Base-by-base conservation (phyloP, 2,888 invertebrate species). In the Melipona beecheii region DNA sequence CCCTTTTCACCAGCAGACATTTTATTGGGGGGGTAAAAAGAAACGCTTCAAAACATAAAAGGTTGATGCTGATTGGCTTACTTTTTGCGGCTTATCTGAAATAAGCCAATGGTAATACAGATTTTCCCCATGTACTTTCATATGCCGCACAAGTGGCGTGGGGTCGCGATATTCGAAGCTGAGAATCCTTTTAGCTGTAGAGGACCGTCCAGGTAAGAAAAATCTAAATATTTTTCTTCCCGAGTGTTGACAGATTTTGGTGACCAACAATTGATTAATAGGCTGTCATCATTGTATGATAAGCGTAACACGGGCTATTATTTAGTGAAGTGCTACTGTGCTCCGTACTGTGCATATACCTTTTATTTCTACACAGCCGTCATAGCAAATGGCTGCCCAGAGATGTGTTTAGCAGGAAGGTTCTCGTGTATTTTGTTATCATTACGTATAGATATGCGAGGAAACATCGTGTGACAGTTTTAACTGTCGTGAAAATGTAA, bases 91-190 rank as follows among this genome's bases (percentile, higher is more conserved):
- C 95, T 95, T 95, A 94, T 96, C 96, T 94, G 94, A 96, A 96
- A 94, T 94, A 92, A 92, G 92, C 96, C 96, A 96, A 96, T 96
- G 90, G 93, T 89, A 92, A 91, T 84, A 87, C 84, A 90, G 92
- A 92, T 92, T 93, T 93, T 94, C 93, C 93, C 92, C 92, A 92
- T 94, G 92, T 95, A 94, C 95, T 95, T 94, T 95, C 95, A 95
- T 95, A 95, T 95, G 95, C 95, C 95, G 95, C 95, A 95, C 95
- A 95, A 96, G 95, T 96, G 95, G 96, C 96, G 96, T 96, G 96
- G 96, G 96, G 95, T 95, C 95, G 94, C 95, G 95, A 95, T 95
- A 95, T 95, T 95, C 95, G 95, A 95, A 95, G 95, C 95, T 95
- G 95, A 95, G 95, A 94, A 94, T 94, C 94, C 95, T 95, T 93